Base-by-base conservation (phyloP, 2,888 invertebrate species). In the Archaeoteleia sp. region DNA sequence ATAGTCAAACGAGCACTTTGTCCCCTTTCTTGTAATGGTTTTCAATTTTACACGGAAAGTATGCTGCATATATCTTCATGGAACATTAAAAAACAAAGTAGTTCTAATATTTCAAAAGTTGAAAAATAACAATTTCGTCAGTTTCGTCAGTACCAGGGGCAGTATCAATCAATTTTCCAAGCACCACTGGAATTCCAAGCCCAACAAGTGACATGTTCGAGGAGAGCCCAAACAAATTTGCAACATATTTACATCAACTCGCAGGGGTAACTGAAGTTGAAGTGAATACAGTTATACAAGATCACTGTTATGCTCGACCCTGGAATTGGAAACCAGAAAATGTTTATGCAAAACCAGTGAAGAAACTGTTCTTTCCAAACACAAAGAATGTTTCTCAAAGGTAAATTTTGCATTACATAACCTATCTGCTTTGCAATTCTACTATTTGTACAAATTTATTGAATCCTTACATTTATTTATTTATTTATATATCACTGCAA, bases 261-360 rank as follows among this genome's bases (percentile, higher is more conserved):
- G 82, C 85, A 58, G 84, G 83, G 9, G 78, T 67, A 51, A 73
- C 82, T 72, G 86, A 86, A 40, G 76, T 79, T 29, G 84, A 86
- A 34, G 70, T 79, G n/a, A 81, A 86, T 67, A 67, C 84, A 1
- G 85, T 90, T 30, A 75, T 87, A 62, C 88, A 91, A 83, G 93
- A 94, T 77, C 93, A 94, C 77, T 89, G 90, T 76, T 94, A 94
- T 78, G 89, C 92, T 5, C 88, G 91, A 72, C 91, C 93, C 43
- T 90, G 90, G 87, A 90, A 90, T 78, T 89, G 90, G 86, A 88
- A 89, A 67, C 89, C 91, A 7, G 91, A 91, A 76, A 88, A 89
- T 42, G 86, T 87, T 74, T 89, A 90, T 79, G 87, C 90, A 1
- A 87, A 89, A 60, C 91, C 91, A 0, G 83, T 86, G 1, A 88